Conservation (phyloP, 2,888 invertebrate genomes). For the Metalampra italica region DNA sequence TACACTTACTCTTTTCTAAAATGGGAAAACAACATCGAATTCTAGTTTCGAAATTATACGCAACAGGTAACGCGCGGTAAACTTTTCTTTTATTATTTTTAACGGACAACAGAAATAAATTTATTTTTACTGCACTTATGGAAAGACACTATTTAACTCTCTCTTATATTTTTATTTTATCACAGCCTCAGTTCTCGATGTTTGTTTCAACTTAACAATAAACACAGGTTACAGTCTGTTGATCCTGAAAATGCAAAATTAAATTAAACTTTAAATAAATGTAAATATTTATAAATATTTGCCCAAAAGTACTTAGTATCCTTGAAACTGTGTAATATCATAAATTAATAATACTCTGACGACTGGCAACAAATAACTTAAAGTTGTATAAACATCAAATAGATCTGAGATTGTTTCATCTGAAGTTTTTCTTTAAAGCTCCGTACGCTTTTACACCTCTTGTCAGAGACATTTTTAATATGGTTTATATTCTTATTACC, state of each 20-base stretch:
- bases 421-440: no score
- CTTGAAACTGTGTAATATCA: neutral
- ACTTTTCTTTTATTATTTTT: slow-evolving; percentile 15
- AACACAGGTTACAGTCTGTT: slow-evolving; percentile 24
- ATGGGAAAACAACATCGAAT: slow-evolving; percentile 66
- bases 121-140: slow-evolving; percentile 21
- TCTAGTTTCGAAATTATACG: slow-evolving; percentile 40
- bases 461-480: no score
- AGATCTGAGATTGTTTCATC: no score
- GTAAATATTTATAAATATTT: slow-evolving; percentile 8
- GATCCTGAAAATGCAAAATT: slow-evolving; percentile 37
- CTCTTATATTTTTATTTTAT: slow-evolving; percentile 31
- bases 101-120: slow-evolving; percentile 27
- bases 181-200: slow-evolving; percentile 57
- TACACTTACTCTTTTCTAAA: slow-evolving; percentile 63
- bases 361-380: neutral
- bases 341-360: no score
- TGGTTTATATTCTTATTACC: no score
- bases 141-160: slow-evolving; percentile 32
- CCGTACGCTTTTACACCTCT: no score
- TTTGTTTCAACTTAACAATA: slow-evolving; percentile 24
- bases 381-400: no score
- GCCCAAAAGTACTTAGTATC: slow-evolving; percentile 24
- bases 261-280: neutral
- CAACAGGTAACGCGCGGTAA: slow-evolving; percentile 67